Conservation (phyloP, 2,888 invertebrate genomes). For the Omphaloscelis lunosa region DNA sequence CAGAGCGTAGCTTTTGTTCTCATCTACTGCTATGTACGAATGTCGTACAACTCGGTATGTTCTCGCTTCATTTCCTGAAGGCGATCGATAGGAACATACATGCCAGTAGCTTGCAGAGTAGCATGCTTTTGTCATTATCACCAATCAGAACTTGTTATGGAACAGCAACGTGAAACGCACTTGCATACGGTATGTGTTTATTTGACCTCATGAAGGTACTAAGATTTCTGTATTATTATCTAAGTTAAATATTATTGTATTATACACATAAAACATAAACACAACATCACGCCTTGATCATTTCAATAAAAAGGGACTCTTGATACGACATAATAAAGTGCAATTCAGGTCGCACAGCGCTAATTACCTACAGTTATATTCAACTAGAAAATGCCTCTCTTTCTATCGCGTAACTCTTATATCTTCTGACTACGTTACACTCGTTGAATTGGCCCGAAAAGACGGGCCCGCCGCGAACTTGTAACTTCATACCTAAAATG, state of each 20-base stretch:
- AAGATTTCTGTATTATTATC: not conserved
- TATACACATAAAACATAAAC: not conserved
- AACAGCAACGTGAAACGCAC: not conserved
- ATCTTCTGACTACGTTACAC: no score
- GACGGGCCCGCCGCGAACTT: no score
- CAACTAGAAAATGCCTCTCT: no score
- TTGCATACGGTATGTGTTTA: not conserved
- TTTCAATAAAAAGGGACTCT: no score
- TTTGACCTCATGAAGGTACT: no score
- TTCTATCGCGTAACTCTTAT: no score
- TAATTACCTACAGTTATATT: no score
- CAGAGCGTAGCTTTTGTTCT: constrained; percentile 37
- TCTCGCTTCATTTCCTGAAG: constrained; percentile 43
- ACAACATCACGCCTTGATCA: no score
- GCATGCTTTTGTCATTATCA: not conserved
- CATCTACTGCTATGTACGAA: constrained; percentile 13
- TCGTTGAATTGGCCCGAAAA: no score
- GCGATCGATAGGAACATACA: not conserved
- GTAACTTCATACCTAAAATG: no score
- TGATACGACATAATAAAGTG: no score
- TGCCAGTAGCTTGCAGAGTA: not conserved
- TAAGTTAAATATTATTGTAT: not conserved
- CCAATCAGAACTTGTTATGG: not conserved
- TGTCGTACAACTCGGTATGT: constrained; percentile 9
- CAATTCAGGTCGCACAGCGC: no score